Evolutionary conservation across 1,140 invertebrate species (phyloP).

Genomic region (Penaeus japonicus): DNA sequence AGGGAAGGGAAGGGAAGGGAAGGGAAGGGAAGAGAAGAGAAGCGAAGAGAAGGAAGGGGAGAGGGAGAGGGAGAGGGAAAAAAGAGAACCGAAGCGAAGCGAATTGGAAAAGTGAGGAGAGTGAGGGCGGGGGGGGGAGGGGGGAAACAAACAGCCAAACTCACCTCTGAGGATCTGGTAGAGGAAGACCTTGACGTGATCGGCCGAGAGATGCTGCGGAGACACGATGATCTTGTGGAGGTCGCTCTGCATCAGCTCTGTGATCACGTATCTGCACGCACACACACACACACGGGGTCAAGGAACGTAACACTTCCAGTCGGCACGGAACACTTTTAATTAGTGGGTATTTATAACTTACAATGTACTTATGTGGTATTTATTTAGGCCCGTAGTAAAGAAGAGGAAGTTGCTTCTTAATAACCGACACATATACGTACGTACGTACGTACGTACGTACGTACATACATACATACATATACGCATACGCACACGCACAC

Average conservation of each 20-base stretch:
- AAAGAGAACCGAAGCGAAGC: neutral
- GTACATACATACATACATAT: neutral
- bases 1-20: neutral
- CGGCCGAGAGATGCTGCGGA: slow-evolving; percentile 94
- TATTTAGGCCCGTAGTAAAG: too few relatives aligned
- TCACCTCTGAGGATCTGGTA: slow-evolving; percentile 99
- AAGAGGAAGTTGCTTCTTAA: too few relatives aligned
- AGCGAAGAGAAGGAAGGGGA: too few relatives aligned
- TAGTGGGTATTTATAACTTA: too few relatives aligned
- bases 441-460: neutral
- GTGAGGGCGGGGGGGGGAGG: neutral
- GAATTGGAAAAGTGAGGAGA: neutral
- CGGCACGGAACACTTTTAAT: too few relatives aligned
- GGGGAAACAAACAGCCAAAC: slow-evolving; percentile 61
- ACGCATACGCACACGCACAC: neutral
- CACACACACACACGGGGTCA: slow-evolving; percentile 72
- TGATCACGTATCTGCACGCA: slow-evolving; percentile 92
- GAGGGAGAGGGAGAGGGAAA: neutral
- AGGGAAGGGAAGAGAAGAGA: neutral
- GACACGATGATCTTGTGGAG: slow-evolving; percentile 99
- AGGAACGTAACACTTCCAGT: slow-evolving; percentile 28
- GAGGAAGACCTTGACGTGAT: slow-evolving; percentile 99
- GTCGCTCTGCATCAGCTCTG: slow-evolving; percentile 98
- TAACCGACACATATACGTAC: neutral
- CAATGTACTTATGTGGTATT: too few relatives aligned